These are phyloP conservation scores for Fragum sueziense DNA, from an alignment of 2,888 invertebrate species.

Conservation along the genomic window DNA sequence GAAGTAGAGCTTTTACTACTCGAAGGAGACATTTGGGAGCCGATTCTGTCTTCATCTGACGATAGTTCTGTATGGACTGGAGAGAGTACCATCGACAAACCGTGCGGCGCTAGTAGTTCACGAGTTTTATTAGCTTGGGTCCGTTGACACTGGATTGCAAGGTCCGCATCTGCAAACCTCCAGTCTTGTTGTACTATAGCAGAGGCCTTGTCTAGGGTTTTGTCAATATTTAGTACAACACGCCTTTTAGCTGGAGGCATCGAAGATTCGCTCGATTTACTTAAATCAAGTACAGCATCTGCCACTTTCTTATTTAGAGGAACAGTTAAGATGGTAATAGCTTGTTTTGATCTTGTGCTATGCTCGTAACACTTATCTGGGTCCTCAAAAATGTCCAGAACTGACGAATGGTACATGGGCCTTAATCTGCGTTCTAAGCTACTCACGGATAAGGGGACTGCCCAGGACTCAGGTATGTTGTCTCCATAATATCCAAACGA, in stretches of 20 bases:
- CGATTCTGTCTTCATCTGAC: neutral
- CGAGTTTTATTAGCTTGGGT: neutral
- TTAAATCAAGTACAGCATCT: neutral
- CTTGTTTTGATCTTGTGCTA: neutral
- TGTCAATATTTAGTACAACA: neutral
- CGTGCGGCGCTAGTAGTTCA: neutral
- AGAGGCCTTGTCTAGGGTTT: neutral
- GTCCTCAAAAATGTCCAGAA: neutral
- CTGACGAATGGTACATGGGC: neutral
- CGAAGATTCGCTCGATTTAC: constrained; percentile 8
- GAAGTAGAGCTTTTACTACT: neutral
- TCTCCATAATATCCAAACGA: constrained; percentile 22
- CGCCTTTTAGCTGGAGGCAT: neutral
- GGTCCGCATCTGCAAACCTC: neutral
- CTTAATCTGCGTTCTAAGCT: neutral
- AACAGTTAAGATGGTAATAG: neutral
- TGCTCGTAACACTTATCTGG: neutral
- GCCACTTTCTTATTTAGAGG: neutral
- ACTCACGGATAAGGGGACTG: neutral
- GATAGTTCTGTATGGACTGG: neutral
- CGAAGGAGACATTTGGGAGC: neutral
- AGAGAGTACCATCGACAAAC: neutral
- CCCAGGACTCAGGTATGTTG: constrained; percentile 3
- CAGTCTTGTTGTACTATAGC: neutral
- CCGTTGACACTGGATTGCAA: neutral